Percentiles rank a stretch among this genome's conserved stretches.
Conservation (phyloP, 2,113 vertebrate species). For the Suncus etruscus region DNA sequence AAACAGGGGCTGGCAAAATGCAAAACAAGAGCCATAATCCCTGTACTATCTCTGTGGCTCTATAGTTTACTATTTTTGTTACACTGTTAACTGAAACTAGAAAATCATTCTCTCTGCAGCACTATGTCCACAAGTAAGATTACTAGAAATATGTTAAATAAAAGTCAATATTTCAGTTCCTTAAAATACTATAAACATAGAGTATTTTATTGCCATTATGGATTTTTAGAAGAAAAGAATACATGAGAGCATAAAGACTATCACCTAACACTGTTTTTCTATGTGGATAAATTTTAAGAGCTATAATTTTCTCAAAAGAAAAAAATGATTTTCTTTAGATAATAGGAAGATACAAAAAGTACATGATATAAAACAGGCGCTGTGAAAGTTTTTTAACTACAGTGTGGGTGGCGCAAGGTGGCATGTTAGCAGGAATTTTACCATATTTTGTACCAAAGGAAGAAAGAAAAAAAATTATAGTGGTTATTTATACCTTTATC, state of each 20-base stretch:
- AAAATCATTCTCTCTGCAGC: background rate
- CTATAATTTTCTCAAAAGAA: slow-evolving; percentile 71
- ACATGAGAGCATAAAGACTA: background rate
- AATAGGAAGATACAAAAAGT: background rate
- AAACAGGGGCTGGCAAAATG: background rate
- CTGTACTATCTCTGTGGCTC: background rate
- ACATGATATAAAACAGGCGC: slow-evolving; percentile 55
- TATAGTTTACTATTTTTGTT: slow-evolving; percentile 42
- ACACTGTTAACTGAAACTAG: slow-evolving; percentile 17
- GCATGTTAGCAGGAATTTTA: slow-evolving; percentile 48
- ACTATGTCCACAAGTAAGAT: slow-evolving; percentile 28
- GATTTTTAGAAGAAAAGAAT: slow-evolving; percentile 46
- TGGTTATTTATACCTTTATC: slow-evolving; percentile 17
- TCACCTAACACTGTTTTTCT: background rate
- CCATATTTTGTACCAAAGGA: background rate
- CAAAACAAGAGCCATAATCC: background rate
- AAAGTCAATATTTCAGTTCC: slow-evolving; percentile 35
- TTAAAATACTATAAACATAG: slow-evolving; percentile 30
- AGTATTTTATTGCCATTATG: background rate
- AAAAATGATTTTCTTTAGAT: slow-evolving; percentile 41
- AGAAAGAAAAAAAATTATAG: slow-evolving; percentile 32
- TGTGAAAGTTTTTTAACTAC: slow-evolving; percentile 3
- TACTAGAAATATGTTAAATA: slow-evolving; percentile 40
- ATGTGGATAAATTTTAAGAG: slow-evolving; percentile 33
- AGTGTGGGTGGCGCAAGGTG: slow-evolving; percentile 48